Conservation (phyloP, 2,113 vertebrate genomes). For the Proterorhinus semilunaris region DNA sequence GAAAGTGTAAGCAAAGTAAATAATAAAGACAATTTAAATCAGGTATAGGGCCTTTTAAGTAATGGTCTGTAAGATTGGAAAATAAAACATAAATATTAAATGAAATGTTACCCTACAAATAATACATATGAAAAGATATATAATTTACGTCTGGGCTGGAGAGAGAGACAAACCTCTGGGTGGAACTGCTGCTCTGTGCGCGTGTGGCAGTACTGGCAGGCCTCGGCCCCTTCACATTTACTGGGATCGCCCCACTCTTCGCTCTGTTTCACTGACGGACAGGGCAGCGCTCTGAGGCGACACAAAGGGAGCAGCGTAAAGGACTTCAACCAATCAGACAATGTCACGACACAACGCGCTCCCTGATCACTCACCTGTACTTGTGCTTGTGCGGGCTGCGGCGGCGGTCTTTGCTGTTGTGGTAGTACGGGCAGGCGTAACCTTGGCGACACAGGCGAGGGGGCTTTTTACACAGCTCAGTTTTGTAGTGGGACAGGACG, state of each 20-base stretch:
- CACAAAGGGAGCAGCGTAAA: background rate
- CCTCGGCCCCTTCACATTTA: conserved; percentile 93
- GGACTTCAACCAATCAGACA: too few relatives aligned
- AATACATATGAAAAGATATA: too few relatives aligned
- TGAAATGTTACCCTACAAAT: too few relatives aligned
- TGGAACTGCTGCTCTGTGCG: conserved; percentile 98
- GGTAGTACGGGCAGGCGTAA: conserved; percentile 97
- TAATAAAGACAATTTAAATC: too few relatives aligned
- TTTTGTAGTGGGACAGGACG: conserved; percentile 97
- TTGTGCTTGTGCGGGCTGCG: conserved; percentile 96
- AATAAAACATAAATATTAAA: too few relatives aligned
- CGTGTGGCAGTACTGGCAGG: conserved; percentile 95
- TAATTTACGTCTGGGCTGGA: too few relatives aligned
- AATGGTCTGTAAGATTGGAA: too few relatives aligned
- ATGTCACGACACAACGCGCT: too few relatives aligned
- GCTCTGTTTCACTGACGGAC: conserved; percentile 94
- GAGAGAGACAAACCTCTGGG: conserved; percentile 83
- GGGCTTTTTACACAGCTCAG: conserved; percentile 96
- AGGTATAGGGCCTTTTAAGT: too few relatives aligned
- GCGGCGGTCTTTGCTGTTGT: conserved; percentile 97
- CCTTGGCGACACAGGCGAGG: conserved; percentile 96
- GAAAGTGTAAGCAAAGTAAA: too few relatives aligned
- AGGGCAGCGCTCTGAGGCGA: conserved; percentile 84
- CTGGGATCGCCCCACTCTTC: conserved; percentile 98
- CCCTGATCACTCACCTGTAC: conserved; percentile 84